Evolutionary conservation across 1,140 invertebrate species (phyloP).

Genomic region (Ostrea edulis): DNA sequence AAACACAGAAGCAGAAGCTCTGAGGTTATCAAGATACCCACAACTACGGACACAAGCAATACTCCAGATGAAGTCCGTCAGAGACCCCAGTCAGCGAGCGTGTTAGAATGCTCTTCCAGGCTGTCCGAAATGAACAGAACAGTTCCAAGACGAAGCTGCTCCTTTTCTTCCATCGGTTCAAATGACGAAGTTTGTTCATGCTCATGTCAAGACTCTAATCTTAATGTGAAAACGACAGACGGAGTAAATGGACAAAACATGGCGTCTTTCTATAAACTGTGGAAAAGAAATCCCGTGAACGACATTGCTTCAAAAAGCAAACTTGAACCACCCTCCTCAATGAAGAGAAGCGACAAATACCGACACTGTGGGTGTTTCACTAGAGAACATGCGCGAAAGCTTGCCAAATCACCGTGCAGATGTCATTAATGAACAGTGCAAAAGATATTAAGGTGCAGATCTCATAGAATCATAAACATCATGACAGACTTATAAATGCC

Average conservation of each 20-base stretch:
- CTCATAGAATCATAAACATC: too few relatives aligned
- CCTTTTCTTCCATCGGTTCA: conserved; percentile 1
- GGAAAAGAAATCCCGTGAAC: conserved; percentile 11
- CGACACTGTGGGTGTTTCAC: conserved; percentile 28
- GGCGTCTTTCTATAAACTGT: conserved; percentile 16
- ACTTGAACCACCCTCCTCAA: conserved; percentile 27
- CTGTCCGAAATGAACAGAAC: background rate
- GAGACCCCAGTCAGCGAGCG: conserved; percentile 13
- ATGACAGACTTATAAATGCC: too few relatives aligned
- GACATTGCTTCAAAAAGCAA: conserved; percentile 11
- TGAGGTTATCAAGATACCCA: background rate
- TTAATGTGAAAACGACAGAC: too few relatives aligned
- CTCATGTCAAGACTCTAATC: background rate
- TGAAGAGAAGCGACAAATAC: conserved; percentile 41
- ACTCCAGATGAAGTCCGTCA: background rate
- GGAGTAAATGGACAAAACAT: conserved; percentile 38
- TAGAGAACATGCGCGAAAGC: conserved; percentile 23
- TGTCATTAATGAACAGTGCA: background rate
- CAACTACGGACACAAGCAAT: background rate
- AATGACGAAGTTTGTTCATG: background rate
- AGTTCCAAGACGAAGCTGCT: conserved; percentile 23
- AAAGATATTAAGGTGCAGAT: too few relatives aligned
- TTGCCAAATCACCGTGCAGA: background rate
- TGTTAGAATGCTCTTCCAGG: background rate
- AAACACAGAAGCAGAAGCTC: conserved; percentile 11